These are phyloP conservation scores for Caenorhabditis wallacei DNA, from an alignment of 2,888 invertebrate genomes.

Conservation along the genomic window DNA sequence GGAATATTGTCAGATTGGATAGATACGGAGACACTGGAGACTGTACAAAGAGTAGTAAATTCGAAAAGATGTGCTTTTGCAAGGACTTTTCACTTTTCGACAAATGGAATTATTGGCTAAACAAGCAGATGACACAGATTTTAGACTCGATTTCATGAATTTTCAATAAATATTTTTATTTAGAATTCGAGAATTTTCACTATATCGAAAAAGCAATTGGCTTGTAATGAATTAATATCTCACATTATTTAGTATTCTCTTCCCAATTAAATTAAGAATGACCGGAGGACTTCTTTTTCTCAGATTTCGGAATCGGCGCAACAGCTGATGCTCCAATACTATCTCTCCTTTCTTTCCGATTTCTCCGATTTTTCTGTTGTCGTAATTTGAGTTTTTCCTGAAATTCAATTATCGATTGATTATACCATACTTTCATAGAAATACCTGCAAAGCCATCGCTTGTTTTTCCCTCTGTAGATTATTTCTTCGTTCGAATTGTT, in stretches of 20 bases:
- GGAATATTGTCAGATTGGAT: conserved; percentile 28
- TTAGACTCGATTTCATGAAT: too few species aligned
- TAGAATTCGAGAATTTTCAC: too few species aligned
- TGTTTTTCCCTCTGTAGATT: conserved; percentile 78
- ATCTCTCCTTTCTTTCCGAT: conserved; percentile 56
- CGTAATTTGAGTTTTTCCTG: conserved; percentile 77
- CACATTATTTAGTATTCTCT: neutral
- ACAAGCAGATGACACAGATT: neutral
- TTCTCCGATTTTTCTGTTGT: conserved; percentile 76
- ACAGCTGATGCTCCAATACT: conserved; percentile 46
- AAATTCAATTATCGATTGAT: neutral
- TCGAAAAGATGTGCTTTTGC: conserved; percentile 45
- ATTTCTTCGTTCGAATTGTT: conserved; percentile 78
- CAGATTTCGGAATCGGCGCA: neutral
- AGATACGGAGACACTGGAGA: conserved; percentile 30
- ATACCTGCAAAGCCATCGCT: conserved; percentile 75
- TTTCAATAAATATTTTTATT: too few species aligned
- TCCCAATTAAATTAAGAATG: conserved; percentile 19
- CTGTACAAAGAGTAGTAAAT: conserved; percentile 10
- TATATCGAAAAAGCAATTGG: too few species aligned
- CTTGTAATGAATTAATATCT: too few species aligned
- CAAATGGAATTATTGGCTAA: conserved; percentile 5
- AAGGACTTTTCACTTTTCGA: neutral
- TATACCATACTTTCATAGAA: neutral
- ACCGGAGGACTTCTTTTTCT: conserved; percentile 31